Percentiles rank a stretch among this genome's conserved stretches.
Evolutionary conservation across 2,888 invertebrate genomes (phyloP).

Genomic region (Cheilosia scutellata): DNA sequence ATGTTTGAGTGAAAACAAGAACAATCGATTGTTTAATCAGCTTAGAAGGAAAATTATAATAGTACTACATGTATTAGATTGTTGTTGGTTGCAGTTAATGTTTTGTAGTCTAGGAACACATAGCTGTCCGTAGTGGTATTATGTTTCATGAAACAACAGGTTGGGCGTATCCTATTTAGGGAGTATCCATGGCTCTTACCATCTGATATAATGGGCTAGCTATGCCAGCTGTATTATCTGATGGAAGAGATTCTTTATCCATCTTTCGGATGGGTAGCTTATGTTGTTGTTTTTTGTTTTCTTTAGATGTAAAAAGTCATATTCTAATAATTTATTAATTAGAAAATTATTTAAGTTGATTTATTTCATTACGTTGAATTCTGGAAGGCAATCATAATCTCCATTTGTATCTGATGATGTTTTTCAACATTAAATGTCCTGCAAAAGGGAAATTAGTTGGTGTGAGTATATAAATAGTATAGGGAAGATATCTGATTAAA

Average conservation of each 20-base stretch:
- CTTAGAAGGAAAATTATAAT: constrained; percentile 38
- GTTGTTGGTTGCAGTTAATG: constrained; percentile 78
- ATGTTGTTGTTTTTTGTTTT: constrained; percentile 7
- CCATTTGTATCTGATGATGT: constrained; percentile 72
- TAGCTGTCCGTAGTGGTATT: constrained; percentile 45
- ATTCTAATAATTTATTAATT: constrained; percentile 66
- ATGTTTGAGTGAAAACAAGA: constrained; percentile 41
- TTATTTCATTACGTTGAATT: constrained; percentile 78
- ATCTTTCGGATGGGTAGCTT: constrained; percentile 24
- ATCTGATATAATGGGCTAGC: constrained; percentile 40
- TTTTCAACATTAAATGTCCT: constrained; percentile 83
- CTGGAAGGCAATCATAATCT: constrained; percentile 78
- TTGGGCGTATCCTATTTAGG: constrained; percentile 27
- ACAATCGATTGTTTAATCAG: constrained; percentile 31
- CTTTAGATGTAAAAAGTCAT: constrained; percentile 70
- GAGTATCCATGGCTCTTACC: constrained; percentile 25
- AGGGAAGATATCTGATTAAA: no score
- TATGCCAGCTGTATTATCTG: constrained; percentile 42
- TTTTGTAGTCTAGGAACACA: constrained; percentile 66
- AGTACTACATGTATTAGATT: constrained; percentile 36
- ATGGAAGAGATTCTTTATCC: constrained; percentile 36
- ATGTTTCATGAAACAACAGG: constrained; percentile 29
- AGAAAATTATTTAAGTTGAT: constrained; percentile 73
- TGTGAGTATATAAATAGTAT: background rate
- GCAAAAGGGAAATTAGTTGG: constrained; percentile 60